These are phyloP conservation scores for Pyrrhosoma nymphula DNA, from an alignment of 2,888 invertebrate genomes.

Conservation along the genomic window DNA sequence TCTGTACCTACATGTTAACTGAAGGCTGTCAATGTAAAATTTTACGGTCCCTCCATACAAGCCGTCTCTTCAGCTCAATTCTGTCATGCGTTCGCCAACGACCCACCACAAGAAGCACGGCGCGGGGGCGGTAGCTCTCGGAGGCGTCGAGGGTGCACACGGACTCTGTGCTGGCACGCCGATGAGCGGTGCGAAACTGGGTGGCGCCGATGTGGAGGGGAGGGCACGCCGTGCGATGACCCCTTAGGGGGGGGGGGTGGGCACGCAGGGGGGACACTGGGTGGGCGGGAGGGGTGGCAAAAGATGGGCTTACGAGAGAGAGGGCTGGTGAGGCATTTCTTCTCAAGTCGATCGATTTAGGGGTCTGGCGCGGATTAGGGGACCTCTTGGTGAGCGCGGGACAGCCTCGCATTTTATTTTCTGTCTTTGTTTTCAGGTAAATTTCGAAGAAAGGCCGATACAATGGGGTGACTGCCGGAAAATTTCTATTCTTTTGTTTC, in stretches of 20 bases:
- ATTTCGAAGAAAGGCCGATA: no score
- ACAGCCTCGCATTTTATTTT: background rate
- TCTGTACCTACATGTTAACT: no score
- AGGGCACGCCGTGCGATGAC: background rate
- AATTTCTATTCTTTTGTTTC: no score
- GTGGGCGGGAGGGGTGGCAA: background rate
- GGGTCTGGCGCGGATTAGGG: background rate
- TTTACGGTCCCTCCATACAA: no score
- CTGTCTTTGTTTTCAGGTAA: background rate
- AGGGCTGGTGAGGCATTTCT: background rate
- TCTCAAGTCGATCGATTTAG: background rate
- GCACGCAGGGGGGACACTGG: background rate
- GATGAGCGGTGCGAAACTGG: background rate
- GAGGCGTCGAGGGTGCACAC: background rate
- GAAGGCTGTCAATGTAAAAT: no score
- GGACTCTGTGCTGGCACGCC: background rate
- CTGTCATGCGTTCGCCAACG: no score
- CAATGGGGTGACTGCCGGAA: no score
- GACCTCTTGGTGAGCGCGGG: background rate
- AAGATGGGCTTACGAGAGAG: no score
- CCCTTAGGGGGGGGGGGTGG: background rate
- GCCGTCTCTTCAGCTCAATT: no score
- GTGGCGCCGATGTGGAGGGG: background rate
- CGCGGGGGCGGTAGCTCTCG: no score
- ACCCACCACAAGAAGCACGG: no score